These are phyloP conservation scores for Prionace glauca DNA, from an alignment of 2,797 vertebrate species.

Conservation along the genomic window DNA sequence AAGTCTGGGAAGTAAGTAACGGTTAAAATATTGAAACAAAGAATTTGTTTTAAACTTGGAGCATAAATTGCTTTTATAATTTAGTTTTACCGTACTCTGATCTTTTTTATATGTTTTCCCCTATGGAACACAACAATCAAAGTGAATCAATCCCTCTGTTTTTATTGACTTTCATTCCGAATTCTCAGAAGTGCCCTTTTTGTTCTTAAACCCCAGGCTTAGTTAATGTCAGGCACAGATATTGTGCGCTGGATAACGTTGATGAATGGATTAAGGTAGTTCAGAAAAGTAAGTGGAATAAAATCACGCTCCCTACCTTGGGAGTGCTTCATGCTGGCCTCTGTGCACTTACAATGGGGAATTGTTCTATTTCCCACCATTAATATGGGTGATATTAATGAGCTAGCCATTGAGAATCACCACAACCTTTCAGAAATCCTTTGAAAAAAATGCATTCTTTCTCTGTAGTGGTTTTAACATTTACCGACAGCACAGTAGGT, in stretches of 20 bases:
- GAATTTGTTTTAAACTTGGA: neutral
- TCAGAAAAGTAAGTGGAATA: neutral
- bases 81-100: neutral
- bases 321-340: neutral
- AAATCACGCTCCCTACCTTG: neutral
- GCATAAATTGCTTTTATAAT: conserved; percentile 4
- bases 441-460: neutral
- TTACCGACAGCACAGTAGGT: neutral
- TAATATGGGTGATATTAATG: neutral
- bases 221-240: conserved; percentile 5
- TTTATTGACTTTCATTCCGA: neutral
- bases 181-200: neutral
- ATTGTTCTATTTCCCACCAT: neutral
- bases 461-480: neutral
- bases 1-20: neutral
- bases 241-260: neutral
- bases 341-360: neutral
- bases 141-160: conserved; percentile 2
- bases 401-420: neutral
- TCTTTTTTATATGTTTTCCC: conserved; percentile 11
- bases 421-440: neutral
- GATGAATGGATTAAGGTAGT: neutral
- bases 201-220: neutral
- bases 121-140: neutral
- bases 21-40: neutral